Conservation (phyloP, 2,888 invertebrate genomes). For the Mythimna lalbum region DNA sequence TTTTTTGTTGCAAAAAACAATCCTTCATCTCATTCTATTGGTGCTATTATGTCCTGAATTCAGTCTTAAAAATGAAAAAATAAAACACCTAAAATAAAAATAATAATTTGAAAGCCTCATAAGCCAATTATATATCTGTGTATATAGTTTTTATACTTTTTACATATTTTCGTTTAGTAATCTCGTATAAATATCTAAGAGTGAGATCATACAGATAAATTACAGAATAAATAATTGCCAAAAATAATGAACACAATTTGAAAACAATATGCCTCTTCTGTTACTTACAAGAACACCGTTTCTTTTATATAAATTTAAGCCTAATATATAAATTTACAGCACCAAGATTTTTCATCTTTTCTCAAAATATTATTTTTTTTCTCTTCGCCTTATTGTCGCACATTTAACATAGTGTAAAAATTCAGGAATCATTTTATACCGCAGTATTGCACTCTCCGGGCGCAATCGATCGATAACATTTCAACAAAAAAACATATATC, state of each 20-base stretch:
- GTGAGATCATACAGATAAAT: conserved; percentile 89
- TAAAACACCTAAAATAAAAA: conserved; percentile 81
- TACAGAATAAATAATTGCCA: conserved; percentile 89
- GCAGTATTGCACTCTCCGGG: conserved; percentile 87
- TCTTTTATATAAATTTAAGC: conserved; percentile 89
- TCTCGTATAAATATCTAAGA: conserved; percentile 90
- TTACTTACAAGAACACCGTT: conserved; percentile 89
- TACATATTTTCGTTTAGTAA: conserved; percentile 87
- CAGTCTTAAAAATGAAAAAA: conserved; percentile 88
- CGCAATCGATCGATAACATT: conserved; percentile 61
- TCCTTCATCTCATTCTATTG: conserved; percentile 77
- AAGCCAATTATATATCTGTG: conserved; percentile 88
- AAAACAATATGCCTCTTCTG: conserved; percentile 89
- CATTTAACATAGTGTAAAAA: conserved; percentile 89
- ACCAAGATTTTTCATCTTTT: conserved; percentile 90
- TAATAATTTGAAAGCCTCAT: conserved; percentile 89
- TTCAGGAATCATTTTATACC: conserved; percentile 86
- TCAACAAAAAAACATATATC: conserved; percentile 46
- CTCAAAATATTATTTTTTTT: conserved; percentile 88
- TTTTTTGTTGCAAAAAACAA: conserved; percentile 66
- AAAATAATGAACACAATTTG: conserved; percentile 89
- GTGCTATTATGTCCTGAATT: conserved; percentile 83
- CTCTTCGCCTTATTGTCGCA: conserved; percentile 90
- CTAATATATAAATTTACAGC: conserved; percentile 91
- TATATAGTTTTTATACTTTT: conserved; percentile 85